These are phyloP conservation scores for Melanotaenia parkinsoni DNA, from an alignment of 2,797 vertebrate species.

Conservation along the genomic window DNA sequence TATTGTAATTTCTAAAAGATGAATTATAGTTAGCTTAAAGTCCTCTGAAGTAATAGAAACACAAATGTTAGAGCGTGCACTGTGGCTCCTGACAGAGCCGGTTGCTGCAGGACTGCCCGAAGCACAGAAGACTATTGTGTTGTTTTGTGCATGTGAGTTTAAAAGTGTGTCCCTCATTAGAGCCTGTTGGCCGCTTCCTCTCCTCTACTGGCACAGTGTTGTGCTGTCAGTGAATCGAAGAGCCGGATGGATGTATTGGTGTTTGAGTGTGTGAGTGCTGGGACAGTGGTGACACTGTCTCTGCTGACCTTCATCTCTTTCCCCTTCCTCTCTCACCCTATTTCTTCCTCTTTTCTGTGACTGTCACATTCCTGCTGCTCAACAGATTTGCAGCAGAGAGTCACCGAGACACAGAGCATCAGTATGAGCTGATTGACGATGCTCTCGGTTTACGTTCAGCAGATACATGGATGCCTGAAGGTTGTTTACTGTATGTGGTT, in stretches of 20 bases:
- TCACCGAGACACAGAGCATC: neutral
- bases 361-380: slow-evolving; percentile 65
- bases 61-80: neutral
- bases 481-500: neutral
- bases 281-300: slow-evolving; percentile 50
- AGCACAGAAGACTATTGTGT: slow-evolving; percentile 38
- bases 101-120: slow-evolving; percentile 23
- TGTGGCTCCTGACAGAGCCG: slow-evolving; percentile 19
- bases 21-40: neutral
- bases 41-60: neutral
- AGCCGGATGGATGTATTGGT: slow-evolving; percentile 30
- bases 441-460: neutral
- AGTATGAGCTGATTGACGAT: neutral
- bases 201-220: slow-evolving; percentile 28
- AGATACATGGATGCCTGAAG: neutral
- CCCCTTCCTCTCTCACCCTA: slow-evolving; percentile 33
- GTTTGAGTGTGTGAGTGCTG: slow-evolving; percentile 1
- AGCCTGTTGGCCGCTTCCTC: slow-evolving; percentile 6
- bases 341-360: slow-evolving; percentile 52
- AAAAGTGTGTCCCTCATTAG: slow-evolving; percentile 1
- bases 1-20: neutral
- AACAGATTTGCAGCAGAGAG: slow-evolving; percentile 26
- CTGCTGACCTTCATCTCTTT: slow-evolving; percentile 33
- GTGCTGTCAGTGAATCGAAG: slow-evolving; percentile 50
- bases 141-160: neutral